These are phyloP conservation scores for Prenolepis imparis DNA, from an alignment of 2,888 invertebrate genomes.

Conservation along the genomic window DNA sequence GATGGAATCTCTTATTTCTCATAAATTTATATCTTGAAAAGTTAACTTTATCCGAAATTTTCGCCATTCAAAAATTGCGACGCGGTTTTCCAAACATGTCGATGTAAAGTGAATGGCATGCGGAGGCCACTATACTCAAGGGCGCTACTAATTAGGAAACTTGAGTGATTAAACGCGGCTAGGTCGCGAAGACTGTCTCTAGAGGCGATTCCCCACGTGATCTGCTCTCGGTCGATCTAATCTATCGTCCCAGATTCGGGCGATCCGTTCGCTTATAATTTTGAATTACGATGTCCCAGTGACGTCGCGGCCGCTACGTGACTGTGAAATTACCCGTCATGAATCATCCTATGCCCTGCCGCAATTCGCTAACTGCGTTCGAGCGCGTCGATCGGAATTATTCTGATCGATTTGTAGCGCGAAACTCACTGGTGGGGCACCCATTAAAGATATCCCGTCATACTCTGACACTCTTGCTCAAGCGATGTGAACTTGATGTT, in stretches of 20 bases:
- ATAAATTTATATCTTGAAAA: constrained; percentile 11
- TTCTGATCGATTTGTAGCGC: constrained; percentile 60
- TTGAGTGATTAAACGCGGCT: constrained; percentile 72
- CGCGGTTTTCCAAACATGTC: constrained; percentile 52
- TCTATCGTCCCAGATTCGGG: constrained; percentile 46
- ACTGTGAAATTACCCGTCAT: constrained; percentile 74
- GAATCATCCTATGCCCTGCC: constrained; percentile 67
- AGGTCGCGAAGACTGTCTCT: constrained; percentile 53
- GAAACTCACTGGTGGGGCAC: constrained; percentile 11
- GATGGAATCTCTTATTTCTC: background rate
- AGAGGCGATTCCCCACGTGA: constrained; percentile 49
- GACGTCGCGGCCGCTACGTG: constrained; percentile 67
- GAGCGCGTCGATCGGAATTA: constrained; percentile 66
- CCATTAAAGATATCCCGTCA: constrained; percentile 22
- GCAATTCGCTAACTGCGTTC: constrained; percentile 65
- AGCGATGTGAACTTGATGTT: background rate
- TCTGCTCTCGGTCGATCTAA: constrained; percentile 59
- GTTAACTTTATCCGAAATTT: constrained; percentile 27
- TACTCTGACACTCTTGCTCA: background rate
- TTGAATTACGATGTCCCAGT: constrained; percentile 66
- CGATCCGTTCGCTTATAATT: constrained; percentile 63
- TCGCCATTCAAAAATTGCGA: constrained; percentile 36
- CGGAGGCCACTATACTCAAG: constrained; percentile 56
- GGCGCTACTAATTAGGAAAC: constrained; percentile 75
- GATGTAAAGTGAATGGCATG: constrained; percentile 48